phyloP scores from a whole-genome alignment of 2,797 vertebrate genomes.

The Helicolenus hilgendorfi region DNA sequence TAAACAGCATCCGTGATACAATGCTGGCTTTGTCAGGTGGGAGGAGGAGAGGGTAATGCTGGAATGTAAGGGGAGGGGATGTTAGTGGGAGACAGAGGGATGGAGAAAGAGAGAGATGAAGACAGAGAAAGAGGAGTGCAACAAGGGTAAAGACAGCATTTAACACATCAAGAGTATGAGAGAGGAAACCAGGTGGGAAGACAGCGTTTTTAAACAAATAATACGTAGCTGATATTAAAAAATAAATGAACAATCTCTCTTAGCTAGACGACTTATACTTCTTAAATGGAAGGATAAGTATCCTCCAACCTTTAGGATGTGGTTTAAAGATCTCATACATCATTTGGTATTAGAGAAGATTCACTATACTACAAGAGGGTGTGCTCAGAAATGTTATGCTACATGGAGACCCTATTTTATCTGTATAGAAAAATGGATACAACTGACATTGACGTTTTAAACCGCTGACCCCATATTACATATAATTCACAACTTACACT shows the following conservation, averaged over 20 bases:
- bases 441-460: no score
- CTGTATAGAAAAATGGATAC: no score
- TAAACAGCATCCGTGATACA: constrained; percentile 85
- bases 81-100: constrained; percentile 51
- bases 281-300: no score
- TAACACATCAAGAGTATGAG: neutral
- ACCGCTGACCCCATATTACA: no score
- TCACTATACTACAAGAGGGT: no score
- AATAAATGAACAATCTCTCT: neutral
- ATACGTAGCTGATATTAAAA: neutral
- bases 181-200: neutral
- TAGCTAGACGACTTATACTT: no score
- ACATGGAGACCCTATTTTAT: no score
- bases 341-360: no score
- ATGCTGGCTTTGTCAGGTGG: constrained; percentile 90
- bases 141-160: neutral
- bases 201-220: neutral
- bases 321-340: no score
- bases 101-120: constrained; percentile 50
- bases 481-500: no score
- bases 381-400: rapidly evolving
- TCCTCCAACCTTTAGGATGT: no score
- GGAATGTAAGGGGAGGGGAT: constrained; percentile 83
- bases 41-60: constrained; percentile 77
- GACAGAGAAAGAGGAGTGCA: constrained; percentile 3